These are phyloP conservation scores for Pseudococcus viburni DNA, from an alignment of 2,888 invertebrate species.

Conservation along the genomic window DNA sequence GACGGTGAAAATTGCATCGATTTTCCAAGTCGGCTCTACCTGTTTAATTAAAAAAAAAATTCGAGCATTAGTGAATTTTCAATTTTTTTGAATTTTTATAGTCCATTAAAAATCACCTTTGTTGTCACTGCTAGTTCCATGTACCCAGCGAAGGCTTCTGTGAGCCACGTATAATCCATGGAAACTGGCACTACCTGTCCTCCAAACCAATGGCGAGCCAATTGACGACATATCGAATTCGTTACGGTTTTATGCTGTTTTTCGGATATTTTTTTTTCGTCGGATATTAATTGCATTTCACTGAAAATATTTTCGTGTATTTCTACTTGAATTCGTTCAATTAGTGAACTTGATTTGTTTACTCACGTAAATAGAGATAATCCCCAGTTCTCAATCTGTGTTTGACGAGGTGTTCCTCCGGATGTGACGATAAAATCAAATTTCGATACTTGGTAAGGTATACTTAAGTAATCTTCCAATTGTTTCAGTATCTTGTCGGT, in stretches of 20 bases:
- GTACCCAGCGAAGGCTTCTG: conserved; percentile 67
- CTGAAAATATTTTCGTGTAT: conserved; percentile 48
- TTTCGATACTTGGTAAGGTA: conserved; percentile 76
- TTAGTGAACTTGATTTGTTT: neutral
- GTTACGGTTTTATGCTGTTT: neutral
- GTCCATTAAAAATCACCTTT: neutral
- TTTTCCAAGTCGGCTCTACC: conserved; percentile 68
- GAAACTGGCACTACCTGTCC: conserved; percentile 83
- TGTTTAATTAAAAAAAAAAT: conserved; percentile 48
- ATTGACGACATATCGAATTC: conserved; percentile 82
- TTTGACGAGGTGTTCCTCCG: conserved; percentile 79
- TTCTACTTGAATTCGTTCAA: conserved; percentile 42
- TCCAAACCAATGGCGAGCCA: conserved; percentile 98
- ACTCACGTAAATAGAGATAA: conserved; percentile 76
- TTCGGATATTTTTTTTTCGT: neutral
- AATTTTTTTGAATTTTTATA: neutral
- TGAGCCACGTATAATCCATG: conserved; percentile 67
- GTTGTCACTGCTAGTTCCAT: conserved; percentile 58
- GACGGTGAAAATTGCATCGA: conserved; percentile 68
- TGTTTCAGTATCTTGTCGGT: conserved; percentile 73
- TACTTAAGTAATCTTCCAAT: conserved; percentile 77
- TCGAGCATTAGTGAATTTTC: neutral
- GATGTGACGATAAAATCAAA: conserved; percentile 84
- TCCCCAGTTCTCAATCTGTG: conserved; percentile 85
- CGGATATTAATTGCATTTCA: conserved; percentile 50